Percentiles rank a stretch among this genome's conserved stretches.
Evolutionary conservation across 2,888 invertebrate species (phyloP).

Genomic region (Polydrusus tereticollis): DNA sequence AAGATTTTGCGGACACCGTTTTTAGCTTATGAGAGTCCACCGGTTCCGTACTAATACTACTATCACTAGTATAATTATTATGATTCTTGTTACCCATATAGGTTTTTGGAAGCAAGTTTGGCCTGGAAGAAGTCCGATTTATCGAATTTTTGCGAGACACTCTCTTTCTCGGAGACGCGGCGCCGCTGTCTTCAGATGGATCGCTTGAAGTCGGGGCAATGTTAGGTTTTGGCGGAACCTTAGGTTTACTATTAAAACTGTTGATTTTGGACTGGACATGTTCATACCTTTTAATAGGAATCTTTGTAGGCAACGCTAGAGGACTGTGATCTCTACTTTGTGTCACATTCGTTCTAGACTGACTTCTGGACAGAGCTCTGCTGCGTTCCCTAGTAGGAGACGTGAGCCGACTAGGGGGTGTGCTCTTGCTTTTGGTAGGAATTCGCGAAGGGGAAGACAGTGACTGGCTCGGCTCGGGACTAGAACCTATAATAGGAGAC

Average conservation of each 20-base stretch:
- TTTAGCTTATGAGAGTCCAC: slow-evolving; percentile 32
- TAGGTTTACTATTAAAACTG: slow-evolving; percentile 60
- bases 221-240: slow-evolving; percentile 65
- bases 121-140: slow-evolving; percentile 53
- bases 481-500: slow-evolving; percentile 65
- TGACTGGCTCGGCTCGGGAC: slow-evolving; percentile 64
- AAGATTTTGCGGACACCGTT: slow-evolving; percentile 21
- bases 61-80: slow-evolving; percentile 53
- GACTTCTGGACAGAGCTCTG: slow-evolving; percentile 54
- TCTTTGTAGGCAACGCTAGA: slow-evolving; percentile 59
- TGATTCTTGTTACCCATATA: slow-evolving; percentile 36
- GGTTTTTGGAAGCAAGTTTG: slow-evolving; percentile 52
- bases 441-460: slow-evolving; percentile 65
- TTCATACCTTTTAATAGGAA: slow-evolving; percentile 60
- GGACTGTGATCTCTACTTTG: slow-evolving; percentile 61
- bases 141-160: slow-evolving; percentile 56
- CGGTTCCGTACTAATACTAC: slow-evolving; percentile 47
- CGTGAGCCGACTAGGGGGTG: slow-evolving; percentile 58
- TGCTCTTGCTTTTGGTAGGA: slow-evolving; percentile 59
- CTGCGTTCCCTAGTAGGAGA: slow-evolving; percentile 57
- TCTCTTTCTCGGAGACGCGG: slow-evolving; percentile 48
- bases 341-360: slow-evolving; percentile 50
- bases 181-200: slow-evolving; percentile 55
- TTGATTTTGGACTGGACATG: slow-evolving; percentile 66
- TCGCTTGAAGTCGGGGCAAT: slow-evolving; percentile 55